Base-by-base conservation (phyloP, 2,113 vertebrate species). In the Halichoeres trimaculatus region DNA sequence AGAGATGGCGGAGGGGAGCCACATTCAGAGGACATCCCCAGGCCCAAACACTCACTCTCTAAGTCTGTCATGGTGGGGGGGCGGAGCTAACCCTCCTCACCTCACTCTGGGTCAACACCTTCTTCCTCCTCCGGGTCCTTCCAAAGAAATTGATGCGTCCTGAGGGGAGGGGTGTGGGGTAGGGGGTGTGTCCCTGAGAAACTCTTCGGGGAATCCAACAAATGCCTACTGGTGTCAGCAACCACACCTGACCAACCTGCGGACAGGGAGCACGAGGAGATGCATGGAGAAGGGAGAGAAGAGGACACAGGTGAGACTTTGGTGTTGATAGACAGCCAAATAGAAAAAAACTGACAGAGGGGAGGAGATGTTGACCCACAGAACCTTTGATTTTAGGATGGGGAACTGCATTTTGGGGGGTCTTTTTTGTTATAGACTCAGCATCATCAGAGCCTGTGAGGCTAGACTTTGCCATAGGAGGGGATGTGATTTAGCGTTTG, bases 31-130 rank as follows among this genome's bases (percentile, higher is more conserved):
- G 86, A 56, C 54, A 89, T 58, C 59, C 91, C 84, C 10, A 94
- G 86, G n/a, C 90, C 48, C 61, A 94, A 80, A 78, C 93, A 93
- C 61, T 93, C 94, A 0, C 88, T 76, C 85, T 94, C 94, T 41
- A 91, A 79, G 89, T 94, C 93, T 2, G 93, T 91, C 94, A 94
- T 94, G 83, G 77, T 82, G 81, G 72, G 75, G 83, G 83, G 77
- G 86, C 23, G 58, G 84, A 23, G 82, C 77, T 71, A 36, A 65
- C 3, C 78, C 87, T 80, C 80, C 74, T 78, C 82, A 57, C 85
- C 77, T 20, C 19, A 0, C 30, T 50, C 74, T 8, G 59, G 11
- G 47, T 57, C 43, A 50, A 50, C 69, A 62, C 66, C 66, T 59
- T n/a, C 70, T 38, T 56, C 22, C 51, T 36, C 35, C 47, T 53